Conservation (phyloP, 2,113 vertebrate genomes). For the Pseudolaguvia tuberculata region DNA sequence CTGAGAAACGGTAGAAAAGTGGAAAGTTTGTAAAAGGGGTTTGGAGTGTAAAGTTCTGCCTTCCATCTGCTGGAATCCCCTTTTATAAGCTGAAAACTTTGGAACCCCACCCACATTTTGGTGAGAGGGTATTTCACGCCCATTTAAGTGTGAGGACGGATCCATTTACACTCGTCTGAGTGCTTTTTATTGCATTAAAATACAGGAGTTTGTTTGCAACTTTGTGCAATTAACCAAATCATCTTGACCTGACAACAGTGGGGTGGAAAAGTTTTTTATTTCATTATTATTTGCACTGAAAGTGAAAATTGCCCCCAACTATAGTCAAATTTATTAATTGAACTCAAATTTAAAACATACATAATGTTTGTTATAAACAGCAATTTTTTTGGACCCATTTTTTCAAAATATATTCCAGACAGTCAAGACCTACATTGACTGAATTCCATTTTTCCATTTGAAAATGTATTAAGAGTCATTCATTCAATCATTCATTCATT, state of each 20-base stretch:
- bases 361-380: no score
- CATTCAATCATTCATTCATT: no score
- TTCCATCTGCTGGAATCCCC: slow-evolving; percentile 66
- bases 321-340: neutral
- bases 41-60: slow-evolving; percentile 47
- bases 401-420: neutral
- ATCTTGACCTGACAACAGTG: neutral
- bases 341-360: no score
- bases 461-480: no score
- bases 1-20: slow-evolving; percentile 14
- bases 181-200: slow-evolving; percentile 14
- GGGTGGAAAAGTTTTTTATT: neutral
- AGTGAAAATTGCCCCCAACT: neutral
- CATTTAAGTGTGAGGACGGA: slow-evolving; percentile 24
- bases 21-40: slow-evolving; percentile 12
- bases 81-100: slow-evolving; percentile 64
- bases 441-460: no score
- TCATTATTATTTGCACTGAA: no score
- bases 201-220: neutral
- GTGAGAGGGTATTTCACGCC: slow-evolving; percentile 43
- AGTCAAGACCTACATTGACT: neutral
- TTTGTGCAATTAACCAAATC: neutral
- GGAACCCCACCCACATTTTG: slow-evolving; percentile 45
- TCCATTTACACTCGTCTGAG: slow-evolving; percentile 23
- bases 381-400: no score